phyloP scores from a whole-genome alignment of 2,888 invertebrate species.

The Lasioglossum calceatum region DNA sequence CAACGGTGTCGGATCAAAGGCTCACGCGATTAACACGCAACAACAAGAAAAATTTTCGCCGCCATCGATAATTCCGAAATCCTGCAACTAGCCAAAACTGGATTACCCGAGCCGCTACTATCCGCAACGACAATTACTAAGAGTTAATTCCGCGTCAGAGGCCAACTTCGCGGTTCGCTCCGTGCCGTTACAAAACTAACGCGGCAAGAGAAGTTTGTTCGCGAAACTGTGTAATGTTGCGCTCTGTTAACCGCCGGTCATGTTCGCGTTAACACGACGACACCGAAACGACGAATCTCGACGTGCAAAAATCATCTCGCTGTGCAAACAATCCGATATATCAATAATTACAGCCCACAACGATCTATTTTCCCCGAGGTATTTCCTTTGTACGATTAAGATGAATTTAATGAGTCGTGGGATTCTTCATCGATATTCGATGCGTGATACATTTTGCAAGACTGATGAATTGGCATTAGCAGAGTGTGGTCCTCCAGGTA shows the following conservation, averaged over 20 bases:
- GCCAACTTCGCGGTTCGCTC: constrained; percentile 1
- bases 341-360: background rate
- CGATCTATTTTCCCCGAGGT: background rate
- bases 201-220: constrained; percentile 47
- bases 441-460: too few relatives aligned
- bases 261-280: constrained; percentile 44
- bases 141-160: constrained; percentile 43
- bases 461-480: too few relatives aligned
- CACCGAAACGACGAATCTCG: background rate
- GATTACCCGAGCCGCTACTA: constrained; percentile 30
- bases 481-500: too few relatives aligned
- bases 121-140: constrained; percentile 28
- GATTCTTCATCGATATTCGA: too few relatives aligned
- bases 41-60: background rate
- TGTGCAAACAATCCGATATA: background rate
- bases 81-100: constrained; percentile 7
- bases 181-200: constrained; percentile 37
- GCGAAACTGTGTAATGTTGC: constrained; percentile 24
- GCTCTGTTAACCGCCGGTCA: constrained; percentile 32
- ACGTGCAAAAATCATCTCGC: background rate
- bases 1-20: background rate
- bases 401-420: too few relatives aligned
- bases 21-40: background rate
- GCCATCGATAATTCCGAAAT: background rate
- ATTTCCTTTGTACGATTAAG: background rate